phyloP scores from a whole-genome alignment of 2,113 vertebrate species.

The Aviceda subcristata region DNA sequence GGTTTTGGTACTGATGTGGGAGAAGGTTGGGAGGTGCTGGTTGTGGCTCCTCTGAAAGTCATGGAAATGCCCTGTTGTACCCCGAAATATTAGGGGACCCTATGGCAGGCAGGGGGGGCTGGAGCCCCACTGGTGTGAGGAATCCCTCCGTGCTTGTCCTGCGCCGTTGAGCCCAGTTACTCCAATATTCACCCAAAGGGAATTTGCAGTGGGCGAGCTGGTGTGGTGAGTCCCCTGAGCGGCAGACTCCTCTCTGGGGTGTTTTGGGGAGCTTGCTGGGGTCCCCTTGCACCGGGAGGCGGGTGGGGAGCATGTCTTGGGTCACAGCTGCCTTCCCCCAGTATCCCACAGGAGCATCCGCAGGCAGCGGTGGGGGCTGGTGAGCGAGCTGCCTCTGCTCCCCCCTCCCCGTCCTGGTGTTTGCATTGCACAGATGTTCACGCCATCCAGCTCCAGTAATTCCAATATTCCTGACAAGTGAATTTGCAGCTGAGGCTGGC shows the following conservation, averaged over 20 bases:
- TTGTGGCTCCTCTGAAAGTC: not conserved
- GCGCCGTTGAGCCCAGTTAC: fast-evolving
- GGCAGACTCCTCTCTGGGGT: not conserved
- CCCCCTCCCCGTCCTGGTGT: not conserved
- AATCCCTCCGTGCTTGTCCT: fast-evolving
- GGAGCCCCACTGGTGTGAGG: not conserved
- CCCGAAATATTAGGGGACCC: not conserved
- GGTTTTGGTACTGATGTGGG: not conserved
- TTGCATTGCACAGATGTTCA: not conserved
- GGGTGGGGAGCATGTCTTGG: fast-evolving
- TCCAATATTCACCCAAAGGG: not conserved
- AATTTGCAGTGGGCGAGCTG: not conserved
- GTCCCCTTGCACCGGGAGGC: not conserved
- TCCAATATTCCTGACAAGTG: not conserved
- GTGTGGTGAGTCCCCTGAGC: not conserved
- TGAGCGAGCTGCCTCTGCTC: not conserved
- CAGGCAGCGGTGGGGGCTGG: not conserved
- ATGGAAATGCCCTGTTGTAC: not conserved
- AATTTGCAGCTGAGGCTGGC: not conserved
- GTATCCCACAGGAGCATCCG: not conserved
- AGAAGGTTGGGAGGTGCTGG: not conserved
- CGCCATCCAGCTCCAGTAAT: not conserved
- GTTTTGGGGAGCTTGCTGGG: not conserved
- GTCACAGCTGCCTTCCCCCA: fast-evolving
- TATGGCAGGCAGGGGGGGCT: not conserved